phyloP scores from a whole-genome alignment of 2,888 invertebrate genomes.

The Apotomis capreana region DNA sequence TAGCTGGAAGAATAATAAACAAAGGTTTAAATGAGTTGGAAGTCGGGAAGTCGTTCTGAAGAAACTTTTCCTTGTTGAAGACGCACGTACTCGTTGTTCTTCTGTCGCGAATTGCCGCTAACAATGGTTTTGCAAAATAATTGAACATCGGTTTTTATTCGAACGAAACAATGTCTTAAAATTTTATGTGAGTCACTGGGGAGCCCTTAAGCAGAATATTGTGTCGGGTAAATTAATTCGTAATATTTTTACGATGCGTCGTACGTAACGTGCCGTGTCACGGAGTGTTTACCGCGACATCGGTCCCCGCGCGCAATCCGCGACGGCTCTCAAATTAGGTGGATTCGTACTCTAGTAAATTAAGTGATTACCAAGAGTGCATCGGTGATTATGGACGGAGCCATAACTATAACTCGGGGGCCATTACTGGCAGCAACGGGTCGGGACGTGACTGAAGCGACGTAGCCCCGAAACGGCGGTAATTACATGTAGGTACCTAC shows the following conservation, averaged over 20 bases:
- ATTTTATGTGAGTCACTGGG: conserved; percentile 20
- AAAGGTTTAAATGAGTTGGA: conserved; percentile 48
- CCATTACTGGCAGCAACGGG: conserved; percentile 23
- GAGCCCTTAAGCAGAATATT: conserved; percentile 21
- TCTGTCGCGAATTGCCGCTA: conserved; percentile 34
- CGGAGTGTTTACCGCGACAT: conserved; percentile 3
- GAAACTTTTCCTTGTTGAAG: conserved; percentile 47
- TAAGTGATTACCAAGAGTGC: conserved; percentile 40
- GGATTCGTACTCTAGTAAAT: conserved; percentile 36
- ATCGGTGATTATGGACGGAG: conserved; percentile 29
- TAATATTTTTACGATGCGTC: conserved; percentile 38
- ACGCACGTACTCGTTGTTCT: conserved; percentile 43
- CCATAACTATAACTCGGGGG: conserved; percentile 31
- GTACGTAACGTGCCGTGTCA: conserved; percentile 24
- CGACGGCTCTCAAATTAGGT: conserved; percentile 21
- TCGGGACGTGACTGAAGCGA: conserved; percentile 28
- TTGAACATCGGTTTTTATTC: conserved; percentile 39
- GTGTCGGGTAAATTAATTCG: conserved; percentile 28
- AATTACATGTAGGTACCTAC: conserved; percentile 21
- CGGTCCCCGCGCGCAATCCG: neutral
- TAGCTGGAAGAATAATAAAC: conserved; percentile 46
- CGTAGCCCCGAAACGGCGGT: conserved; percentile 7
- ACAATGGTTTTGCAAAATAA: conserved; percentile 40
- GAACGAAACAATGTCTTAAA: conserved; percentile 18
- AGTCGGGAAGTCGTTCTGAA: conserved; percentile 48